phyloP scores from a whole-genome alignment of 2,797 vertebrate species.

The Astyanax mexicanus region DNA sequence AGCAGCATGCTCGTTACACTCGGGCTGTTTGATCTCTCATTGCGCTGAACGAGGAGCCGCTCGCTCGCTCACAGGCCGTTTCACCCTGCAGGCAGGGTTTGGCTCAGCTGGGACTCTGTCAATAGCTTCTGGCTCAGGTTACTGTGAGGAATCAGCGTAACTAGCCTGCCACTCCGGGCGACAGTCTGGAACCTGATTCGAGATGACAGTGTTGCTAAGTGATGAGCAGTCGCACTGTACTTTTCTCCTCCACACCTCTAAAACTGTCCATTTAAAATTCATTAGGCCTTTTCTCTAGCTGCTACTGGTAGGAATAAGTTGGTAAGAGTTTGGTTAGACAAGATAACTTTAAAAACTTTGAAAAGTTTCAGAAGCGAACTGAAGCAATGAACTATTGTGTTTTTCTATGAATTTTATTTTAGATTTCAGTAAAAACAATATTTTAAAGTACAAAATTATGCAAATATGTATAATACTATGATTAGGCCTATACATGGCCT shows the following conservation, averaged over 20 bases:
- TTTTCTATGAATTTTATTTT: too few species aligned
- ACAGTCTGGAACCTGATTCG: conserved; percentile 36
- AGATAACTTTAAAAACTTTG: not conserved
- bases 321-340: too few species aligned
- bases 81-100: conserved; percentile 36
- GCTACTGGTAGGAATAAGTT: not conserved
- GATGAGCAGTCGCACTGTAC: conserved; percentile 20
- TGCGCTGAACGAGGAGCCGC: conserved; percentile 52
- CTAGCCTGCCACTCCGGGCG: conserved; percentile 30
- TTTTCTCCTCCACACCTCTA: conserved; percentile 3
- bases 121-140: conserved; percentile 40
- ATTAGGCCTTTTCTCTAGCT: not conserved
- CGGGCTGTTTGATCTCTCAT: conserved; percentile 49
- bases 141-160: conserved; percentile 28
- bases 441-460: too few species aligned
- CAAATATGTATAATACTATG: too few species aligned
- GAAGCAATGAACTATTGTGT: conserved; percentile 13
- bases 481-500: too few species aligned
- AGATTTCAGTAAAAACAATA: too few species aligned
- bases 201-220: conserved; percentile 45
- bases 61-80: conserved; percentile 54
- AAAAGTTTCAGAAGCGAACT: not conserved
- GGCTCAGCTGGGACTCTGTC: conserved; percentile 49
- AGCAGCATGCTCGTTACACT: conserved; percentile 32
- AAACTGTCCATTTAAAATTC: not conserved